Evolutionary conservation across 1,140 invertebrate genomes (phyloP).

Genomic region (Polypedilum vanderplanki): DNA sequence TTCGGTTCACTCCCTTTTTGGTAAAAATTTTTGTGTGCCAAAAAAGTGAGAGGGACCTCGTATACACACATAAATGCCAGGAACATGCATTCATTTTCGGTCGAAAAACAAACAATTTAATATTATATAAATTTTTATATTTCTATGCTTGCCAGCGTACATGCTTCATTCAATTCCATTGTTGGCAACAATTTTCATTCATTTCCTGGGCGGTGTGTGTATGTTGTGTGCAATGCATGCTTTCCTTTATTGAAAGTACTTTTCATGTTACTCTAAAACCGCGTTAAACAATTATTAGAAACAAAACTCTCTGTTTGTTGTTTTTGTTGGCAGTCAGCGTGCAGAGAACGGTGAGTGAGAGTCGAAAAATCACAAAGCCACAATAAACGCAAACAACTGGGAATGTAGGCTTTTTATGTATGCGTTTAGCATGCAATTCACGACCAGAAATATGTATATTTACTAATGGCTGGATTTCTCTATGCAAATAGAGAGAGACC

Average conservation of each 20-base stretch:
- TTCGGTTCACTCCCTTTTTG: too few species aligned
- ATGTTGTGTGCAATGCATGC: background rate
- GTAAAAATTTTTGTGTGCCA: background rate
- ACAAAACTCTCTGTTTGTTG: background rate
- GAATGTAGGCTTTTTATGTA: constrained; percentile 3
- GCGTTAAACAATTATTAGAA: constrained; percentile 13
- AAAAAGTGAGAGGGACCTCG: background rate
- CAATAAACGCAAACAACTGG: constrained; percentile 16
- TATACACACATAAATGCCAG: constrained; percentile 4
- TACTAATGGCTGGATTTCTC: background rate
- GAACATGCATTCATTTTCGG: background rate
- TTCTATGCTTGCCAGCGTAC: background rate
- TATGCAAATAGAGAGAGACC: too few species aligned
- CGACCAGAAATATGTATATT: constrained; percentile 11
- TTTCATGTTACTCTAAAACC: background rate
- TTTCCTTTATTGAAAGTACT: background rate
- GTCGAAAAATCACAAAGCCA: constrained; percentile 12
- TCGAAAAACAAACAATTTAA: constrained; percentile 16
- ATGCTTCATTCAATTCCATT: background rate
- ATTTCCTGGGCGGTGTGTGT: background rate
- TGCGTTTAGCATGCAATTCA: background rate
- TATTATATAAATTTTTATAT: background rate
- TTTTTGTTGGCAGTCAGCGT: background rate
- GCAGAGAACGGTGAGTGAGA: background rate
- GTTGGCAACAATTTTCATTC: constrained; percentile 5